Evolutionary conservation across 2,113 vertebrate genomes (phyloP).

Genomic region (Proteles cristata): DNA sequence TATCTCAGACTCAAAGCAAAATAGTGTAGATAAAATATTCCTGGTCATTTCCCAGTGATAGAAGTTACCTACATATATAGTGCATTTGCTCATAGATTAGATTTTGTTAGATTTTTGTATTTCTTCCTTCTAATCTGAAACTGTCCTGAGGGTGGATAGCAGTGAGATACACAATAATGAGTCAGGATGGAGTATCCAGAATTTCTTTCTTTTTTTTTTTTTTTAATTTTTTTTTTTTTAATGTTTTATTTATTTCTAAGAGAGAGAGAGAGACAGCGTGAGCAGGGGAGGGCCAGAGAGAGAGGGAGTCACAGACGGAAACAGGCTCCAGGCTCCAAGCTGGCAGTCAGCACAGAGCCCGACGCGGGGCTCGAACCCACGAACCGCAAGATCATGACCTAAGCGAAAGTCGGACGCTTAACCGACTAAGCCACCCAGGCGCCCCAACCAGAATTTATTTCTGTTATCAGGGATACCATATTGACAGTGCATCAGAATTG

Average conservation of each 20-base stretch:
- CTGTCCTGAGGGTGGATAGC: background rate
- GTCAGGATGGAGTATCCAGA: background rate
- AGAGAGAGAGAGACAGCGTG: too few species aligned
- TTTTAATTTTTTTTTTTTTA: too few species aligned
- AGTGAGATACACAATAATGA: background rate
- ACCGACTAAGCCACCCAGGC: too few species aligned
- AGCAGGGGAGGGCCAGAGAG: too few species aligned
- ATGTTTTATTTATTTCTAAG: too few species aligned
- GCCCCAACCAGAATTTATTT: conserved; percentile 48
- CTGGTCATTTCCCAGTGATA: conserved; percentile 29
- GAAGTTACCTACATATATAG: conserved; percentile 31
- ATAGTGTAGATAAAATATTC: conserved; percentile 38
- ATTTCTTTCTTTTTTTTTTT: conserved; percentile 51
- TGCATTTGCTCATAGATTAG: background rate
- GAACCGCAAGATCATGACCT: too few species aligned
- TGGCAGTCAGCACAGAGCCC: too few species aligned
- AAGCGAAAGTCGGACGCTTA: too few species aligned
- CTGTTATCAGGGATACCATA: background rate
- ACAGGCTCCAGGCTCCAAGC: too few species aligned
- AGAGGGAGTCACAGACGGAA: too few species aligned
- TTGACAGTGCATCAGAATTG: background rate
- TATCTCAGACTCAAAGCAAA: conserved; percentile 46
- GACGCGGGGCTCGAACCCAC: too few species aligned
- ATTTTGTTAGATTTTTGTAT: conserved; percentile 9
- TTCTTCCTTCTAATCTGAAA: conserved; percentile 40